These are phyloP conservation scores for Agapornis roseicollis DNA, from an alignment of 2,113 vertebrate genomes.

Conservation along the genomic window DNA sequence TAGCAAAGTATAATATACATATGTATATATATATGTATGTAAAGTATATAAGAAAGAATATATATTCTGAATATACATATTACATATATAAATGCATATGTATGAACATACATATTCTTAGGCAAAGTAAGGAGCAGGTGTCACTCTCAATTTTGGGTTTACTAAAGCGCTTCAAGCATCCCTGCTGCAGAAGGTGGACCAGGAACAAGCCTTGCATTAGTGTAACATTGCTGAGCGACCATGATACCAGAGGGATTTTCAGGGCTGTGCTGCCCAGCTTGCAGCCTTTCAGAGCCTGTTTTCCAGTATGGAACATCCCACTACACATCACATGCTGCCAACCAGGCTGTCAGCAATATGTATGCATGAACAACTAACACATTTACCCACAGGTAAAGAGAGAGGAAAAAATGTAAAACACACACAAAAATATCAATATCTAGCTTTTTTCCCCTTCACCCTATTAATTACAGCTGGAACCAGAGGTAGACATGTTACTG, in stretches of 20 bases:
- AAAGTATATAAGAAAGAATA: not conserved
- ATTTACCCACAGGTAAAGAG: not conserved
- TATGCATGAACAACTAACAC: not conserved
- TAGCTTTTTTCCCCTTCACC: not conserved
- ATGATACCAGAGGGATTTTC: not conserved
- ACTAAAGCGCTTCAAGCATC: not conserved
- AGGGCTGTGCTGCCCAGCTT: not conserved
- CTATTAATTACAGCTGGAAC: not conserved
- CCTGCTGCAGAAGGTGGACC: not conserved
- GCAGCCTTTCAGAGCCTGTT: not conserved
- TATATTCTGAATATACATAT: too few species aligned
- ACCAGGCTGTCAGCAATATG: not conserved
- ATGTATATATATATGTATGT: not conserved
- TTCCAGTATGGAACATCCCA: not conserved
- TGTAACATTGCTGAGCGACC: accelerated
- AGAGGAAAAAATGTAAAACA: not conserved
- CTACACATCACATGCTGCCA: not conserved
- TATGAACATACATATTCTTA: not conserved
- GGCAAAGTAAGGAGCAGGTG: not conserved
- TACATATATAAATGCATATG: not conserved
- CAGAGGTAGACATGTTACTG: too few species aligned
- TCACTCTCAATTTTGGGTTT: not conserved
- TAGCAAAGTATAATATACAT: not conserved
- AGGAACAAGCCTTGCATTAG: not conserved
- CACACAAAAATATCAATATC: not conserved